A percentile compares a stretch with the other conserved stretches of the same genome.
Evolutionary conservation across 2,888 invertebrate genomes (phyloP).

Genomic region (Ethmia dodecea): DNA sequence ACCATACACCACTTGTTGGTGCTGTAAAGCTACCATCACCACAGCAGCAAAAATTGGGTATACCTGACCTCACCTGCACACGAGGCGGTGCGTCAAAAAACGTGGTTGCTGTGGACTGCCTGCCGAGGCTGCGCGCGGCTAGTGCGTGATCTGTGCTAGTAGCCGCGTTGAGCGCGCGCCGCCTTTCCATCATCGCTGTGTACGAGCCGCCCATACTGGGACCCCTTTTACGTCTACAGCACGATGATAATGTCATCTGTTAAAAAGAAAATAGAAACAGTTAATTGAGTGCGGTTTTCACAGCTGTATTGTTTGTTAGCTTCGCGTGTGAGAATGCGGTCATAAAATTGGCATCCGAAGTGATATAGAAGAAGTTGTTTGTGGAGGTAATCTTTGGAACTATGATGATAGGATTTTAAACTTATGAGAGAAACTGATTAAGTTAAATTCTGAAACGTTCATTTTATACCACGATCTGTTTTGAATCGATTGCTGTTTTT

Average conservation of each 20-base stretch:
- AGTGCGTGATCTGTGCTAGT: constrained; percentile 20
- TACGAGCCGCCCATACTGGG: constrained; percentile 33
- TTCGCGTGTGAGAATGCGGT: too few species aligned
- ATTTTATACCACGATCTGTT: too few species aligned
- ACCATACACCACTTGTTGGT: neutral
- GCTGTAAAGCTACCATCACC: neutral
- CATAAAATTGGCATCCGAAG: too few species aligned
- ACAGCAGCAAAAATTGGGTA: constrained; percentile 3
- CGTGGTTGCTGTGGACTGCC: constrained; percentile 60
- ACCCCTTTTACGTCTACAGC: constrained; percentile 48
- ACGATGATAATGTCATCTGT: constrained; percentile 60
- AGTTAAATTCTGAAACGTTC: too few species aligned
- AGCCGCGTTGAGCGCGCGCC: constrained; percentile 33
- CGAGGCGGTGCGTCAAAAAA: constrained; percentile 58
- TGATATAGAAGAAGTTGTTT: too few species aligned
- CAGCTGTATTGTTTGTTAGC: too few species aligned
- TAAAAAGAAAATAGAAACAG: too few species aligned
- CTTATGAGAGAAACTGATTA: too few species aligned
- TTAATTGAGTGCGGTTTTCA: too few species aligned
- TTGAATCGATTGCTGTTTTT: too few species aligned
- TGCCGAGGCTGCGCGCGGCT: constrained; percentile 43
- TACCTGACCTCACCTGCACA: constrained; percentile 72
- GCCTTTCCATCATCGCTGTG: constrained; percentile 46
- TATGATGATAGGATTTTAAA: neutral
- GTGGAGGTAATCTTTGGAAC: neutral